Evolutionary conservation across 1,140 invertebrate species (phyloP).

Genomic region (Platyscapa corneri): DNA sequence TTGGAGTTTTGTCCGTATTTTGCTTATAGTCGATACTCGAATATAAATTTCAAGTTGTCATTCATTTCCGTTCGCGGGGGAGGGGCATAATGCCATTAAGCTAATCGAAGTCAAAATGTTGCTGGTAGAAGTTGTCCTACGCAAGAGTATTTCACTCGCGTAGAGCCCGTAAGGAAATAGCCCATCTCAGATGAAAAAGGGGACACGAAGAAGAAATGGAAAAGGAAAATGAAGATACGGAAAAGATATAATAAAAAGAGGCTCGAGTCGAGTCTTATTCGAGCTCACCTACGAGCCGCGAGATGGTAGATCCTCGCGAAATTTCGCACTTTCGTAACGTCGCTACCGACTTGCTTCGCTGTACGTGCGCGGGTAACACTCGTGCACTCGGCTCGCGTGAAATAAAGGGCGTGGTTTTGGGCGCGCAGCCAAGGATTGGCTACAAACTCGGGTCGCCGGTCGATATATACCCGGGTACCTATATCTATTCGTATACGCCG

Average conservation of each 20-base stretch:
- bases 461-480: conserved; percentile 70
- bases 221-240: no score
- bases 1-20: no score
- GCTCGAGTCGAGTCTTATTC: not conserved
- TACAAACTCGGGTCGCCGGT: conserved; percentile 73
- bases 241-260: not conserved
- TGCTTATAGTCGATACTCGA: not conserved
- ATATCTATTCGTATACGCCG: conserved; percentile 59
- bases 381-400: conserved; percentile 60
- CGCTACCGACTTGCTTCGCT: not conserved
- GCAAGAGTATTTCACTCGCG: no score
- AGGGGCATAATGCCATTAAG: no score
- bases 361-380: not conserved
- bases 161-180: not conserved
- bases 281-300: not conserved
- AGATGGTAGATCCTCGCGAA: not conserved
- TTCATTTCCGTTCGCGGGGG: no score
- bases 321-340: not conserved
- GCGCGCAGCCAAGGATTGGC: conserved; percentile 71
- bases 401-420: conserved; percentile 75
- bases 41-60: not conserved
- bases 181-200: not conserved
- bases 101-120: no score
- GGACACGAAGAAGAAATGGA: no score
- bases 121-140: no score